Percentiles rank a stretch among this genome's conserved stretches.
These are phyloP conservation scores for Hylyphantes graminicola DNA, from an alignment of 1,140 invertebrate genomes.

Conservation along the genomic window DNA sequence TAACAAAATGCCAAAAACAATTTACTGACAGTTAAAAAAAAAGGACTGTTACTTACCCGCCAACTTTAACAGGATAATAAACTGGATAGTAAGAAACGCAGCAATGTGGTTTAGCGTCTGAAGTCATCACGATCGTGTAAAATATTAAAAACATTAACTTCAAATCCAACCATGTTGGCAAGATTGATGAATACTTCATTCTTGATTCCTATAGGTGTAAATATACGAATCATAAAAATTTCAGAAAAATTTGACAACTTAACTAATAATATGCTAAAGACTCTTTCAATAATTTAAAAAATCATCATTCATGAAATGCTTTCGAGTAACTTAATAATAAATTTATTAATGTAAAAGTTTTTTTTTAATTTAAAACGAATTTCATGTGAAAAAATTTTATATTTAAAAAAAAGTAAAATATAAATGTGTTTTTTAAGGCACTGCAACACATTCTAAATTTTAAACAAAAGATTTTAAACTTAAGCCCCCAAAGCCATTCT, in stretches of 20 bases:
- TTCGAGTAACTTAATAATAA: not conserved
- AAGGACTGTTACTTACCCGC: no score
- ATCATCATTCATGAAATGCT: not conserved
- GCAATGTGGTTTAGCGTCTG: not conserved
- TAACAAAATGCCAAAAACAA: no score
- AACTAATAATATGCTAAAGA: not conserved
- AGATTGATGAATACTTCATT: no score
- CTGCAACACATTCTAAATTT: no score
- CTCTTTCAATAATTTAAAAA: not conserved
- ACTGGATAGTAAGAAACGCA: slow-evolving; percentile 28
- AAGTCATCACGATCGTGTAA: not conserved
- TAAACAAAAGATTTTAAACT: no score
- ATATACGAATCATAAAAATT: no score
- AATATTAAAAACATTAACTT: slow-evolving; percentile 4
- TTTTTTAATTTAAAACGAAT: not conserved
- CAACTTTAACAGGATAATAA: slow-evolving; percentile 40
- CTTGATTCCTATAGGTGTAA: no score
- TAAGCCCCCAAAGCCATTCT: no score
- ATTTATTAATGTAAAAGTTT: not conserved
- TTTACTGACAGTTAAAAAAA: no score
- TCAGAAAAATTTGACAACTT: not conserved
- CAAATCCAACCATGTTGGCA: slow-evolving; percentile 16
- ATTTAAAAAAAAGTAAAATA: not conserved
- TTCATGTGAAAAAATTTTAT: not conserved
- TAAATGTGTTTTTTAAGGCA: not conserved